Evolutionary conservation across 2,888 invertebrate genomes (phyloP).

Genomic region (Itoplectis maculator): DNA sequence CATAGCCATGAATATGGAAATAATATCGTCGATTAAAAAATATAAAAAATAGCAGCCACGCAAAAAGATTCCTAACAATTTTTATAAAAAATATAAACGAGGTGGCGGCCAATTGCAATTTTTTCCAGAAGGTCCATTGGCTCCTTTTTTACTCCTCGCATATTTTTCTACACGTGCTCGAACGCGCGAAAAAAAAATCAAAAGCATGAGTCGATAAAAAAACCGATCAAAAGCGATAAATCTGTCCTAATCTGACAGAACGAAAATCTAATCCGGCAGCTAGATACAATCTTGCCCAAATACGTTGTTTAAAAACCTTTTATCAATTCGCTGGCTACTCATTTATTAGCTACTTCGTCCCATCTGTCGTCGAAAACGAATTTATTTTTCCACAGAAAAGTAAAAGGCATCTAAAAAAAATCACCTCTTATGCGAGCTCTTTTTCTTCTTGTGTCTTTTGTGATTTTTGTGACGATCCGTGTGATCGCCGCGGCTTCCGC

Average conservation of each 20-base stretch:
- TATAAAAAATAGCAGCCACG: too few relatives aligned
- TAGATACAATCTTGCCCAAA: background rate
- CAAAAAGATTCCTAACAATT: too few relatives aligned
- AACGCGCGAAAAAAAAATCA: background rate
- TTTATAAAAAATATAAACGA: too few relatives aligned
- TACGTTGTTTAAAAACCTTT: background rate
- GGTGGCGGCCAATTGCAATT: too few relatives aligned
- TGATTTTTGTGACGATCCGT: constrained; percentile 81
- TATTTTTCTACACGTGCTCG: background rate
- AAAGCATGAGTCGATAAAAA: background rate
- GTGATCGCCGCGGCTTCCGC: constrained; percentile 69
- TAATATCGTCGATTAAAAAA: background rate
- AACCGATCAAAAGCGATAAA: background rate
- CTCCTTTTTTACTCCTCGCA: background rate
- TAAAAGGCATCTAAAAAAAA: constrained; percentile 30
- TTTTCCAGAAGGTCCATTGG: too few relatives aligned
- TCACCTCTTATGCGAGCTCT: constrained; percentile 85
- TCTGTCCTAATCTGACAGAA: background rate
- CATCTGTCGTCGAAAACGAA: too few relatives aligned
- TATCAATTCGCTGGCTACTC: too few relatives aligned
- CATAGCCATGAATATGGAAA: background rate
- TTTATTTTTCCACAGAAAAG: background rate
- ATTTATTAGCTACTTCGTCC: too few relatives aligned
- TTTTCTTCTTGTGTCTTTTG: constrained; percentile 84
- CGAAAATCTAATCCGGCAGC: background rate